Evolutionary conservation across 2,797 vertebrate species (phyloP), one percentile per base, ranked within the genome.

Genomic region (Podarcis lilfordi): DNA sequence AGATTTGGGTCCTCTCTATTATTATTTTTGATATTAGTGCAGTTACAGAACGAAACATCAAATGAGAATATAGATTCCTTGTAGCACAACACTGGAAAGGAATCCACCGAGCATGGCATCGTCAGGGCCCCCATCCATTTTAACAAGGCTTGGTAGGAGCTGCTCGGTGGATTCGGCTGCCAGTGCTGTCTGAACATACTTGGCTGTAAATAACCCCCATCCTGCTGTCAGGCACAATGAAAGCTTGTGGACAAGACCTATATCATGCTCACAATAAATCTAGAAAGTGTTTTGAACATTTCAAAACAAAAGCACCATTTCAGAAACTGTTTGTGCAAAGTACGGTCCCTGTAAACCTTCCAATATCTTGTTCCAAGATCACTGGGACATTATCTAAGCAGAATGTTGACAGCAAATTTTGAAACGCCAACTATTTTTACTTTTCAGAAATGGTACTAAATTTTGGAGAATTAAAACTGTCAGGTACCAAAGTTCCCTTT

Each of bases 1-100:
- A 88, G 61, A 40, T 91, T 92, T 90, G 92, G 92, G 94, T 93
- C 91, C 93, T 90, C 77, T 91, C 77, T 89, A 1, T 89, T 89
- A 89, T 86, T 88, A 2, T 88, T 74, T 15, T 83, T 59, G 13
- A 1, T 5, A 1, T n/a, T 0, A 0, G 83, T 80, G 87, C 89
- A 88, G 50, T 43, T 85, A 43, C 19, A 61, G 32, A 5, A 40
- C 50, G 69, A n/a, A 91, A 87, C 86, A 7, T 3, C n/a, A 25
- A 75, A 3, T 88, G 69, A n/a, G 45, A 50, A 10, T 50, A 74
- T 50, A 72, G 59, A 74, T 80, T 23, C 1, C 55, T 19, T n/a
- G 6, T 81, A 37, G n/a, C 10, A 72, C 5, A 27, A 68, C 55
- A 64, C 35, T 59, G 80, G 87, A 19, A 45, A 74, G 35, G 71